Evolutionary conservation across 2,113 vertebrate species (phyloP), one percentile per base, ranked within the genome.

Genomic region (Pogonocichla stellata): DNA sequence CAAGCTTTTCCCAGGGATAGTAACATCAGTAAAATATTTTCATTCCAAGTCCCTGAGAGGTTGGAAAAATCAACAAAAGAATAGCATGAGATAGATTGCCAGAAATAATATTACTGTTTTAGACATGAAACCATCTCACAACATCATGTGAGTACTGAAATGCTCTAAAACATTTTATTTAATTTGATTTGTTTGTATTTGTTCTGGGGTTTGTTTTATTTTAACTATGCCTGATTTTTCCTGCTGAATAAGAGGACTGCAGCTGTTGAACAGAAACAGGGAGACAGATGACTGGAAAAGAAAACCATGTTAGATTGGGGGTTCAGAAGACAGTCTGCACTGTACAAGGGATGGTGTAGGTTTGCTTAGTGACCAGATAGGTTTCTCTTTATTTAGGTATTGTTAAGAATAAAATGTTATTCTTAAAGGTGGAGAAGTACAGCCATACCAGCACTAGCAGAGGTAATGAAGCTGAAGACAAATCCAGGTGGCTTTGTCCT

Each of bases 61-160:
- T 93, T 96, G 95, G 97, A 97, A 97, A 96, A 96, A 96, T 94
- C 96, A 98, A 96, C 96, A 97, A 91, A 93, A 89, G 96, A 94
- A 95, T 88, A 94, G 62, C 71, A 88, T 83, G 73, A 91, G 57
- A 96, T 70, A 20, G 6, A 69, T 71, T 96, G 98, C 97, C 97
- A 98, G 94, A 96, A 97, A 97, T 96, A 98, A 98, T 96, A 97
- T 96, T 97, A 96, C 91, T 71, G 40, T 89, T 96, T 96, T 95
- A 96, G 97, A 97, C 97, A 97, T 91, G 73, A 97, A 96, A 81
- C 61, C 61, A 85, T 95, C 94, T 97, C 88, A 90, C n/a, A 81
- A 86, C 77, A 88, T 96, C 90, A 92, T 95, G 57, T 88, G 81
- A 92, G 77, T 88, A 97, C 81, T 60, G 14, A 96, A 94, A 94